Base-by-base conservation (phyloP, 1,140 invertebrate species). In the Drosophila micromelanica region DNA sequence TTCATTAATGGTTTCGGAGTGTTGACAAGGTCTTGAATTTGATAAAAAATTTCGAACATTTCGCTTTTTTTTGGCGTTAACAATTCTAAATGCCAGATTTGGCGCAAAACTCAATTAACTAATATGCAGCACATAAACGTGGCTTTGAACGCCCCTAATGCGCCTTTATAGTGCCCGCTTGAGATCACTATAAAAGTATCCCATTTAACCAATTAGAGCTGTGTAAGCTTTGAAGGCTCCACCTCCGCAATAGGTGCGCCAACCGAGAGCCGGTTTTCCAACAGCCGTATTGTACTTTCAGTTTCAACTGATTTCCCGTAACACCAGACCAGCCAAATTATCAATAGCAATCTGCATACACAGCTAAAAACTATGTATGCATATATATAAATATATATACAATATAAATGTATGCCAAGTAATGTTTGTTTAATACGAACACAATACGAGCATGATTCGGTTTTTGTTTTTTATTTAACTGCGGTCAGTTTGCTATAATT, bases 171-270 rank as follows among this genome's bases (percentile, higher is more conserved):
- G 80, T 70, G 77, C 42, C 67, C 38, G 81, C 38, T 69, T 52
- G 71, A 73, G 69, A 69, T 73, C 61, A 43, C 63, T 43, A 77
- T 67, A 67, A 80, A 68, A 70, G 73, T 73, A 68, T 52, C 60
- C 82, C 78, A 78, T 86, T 87, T 81, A 71, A 74, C 81, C 82
- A 81, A 86, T 86, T 86, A 87, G 75, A 76, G 65, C 70, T 68
- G 57, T 80, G 69, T 56, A 68, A 13, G 70, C 70, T 52, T 67
- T 76, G 73, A 80, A 85, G 74, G 82, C 81, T 87, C 82, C 81
- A 86, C 81, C 81, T 78, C 82, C 81, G 67, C 84, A 81, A 42
- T 62, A 64, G 81, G 81, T 78, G 81, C 81, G 81, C 49, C 81
- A 56, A 40, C 60, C 75, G 67, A 43, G 56, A 81, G 67, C 82